phyloP scores from a whole-genome alignment of 2,888 invertebrate genomes.

The Conomelus anceps region DNA sequence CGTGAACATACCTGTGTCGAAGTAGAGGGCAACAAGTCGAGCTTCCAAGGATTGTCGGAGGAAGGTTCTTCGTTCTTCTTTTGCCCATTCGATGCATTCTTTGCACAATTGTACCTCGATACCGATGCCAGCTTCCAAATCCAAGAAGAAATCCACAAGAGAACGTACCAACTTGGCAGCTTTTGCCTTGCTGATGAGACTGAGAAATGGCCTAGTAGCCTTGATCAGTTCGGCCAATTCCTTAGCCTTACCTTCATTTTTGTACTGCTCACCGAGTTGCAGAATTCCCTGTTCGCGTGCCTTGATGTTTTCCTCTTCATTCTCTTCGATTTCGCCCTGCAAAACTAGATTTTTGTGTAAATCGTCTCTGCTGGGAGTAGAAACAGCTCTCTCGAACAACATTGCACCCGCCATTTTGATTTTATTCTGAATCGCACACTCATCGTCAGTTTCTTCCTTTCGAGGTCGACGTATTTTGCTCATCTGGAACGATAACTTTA shows the following conservation, averaged over 20 bases:
- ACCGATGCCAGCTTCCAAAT: constrained; percentile 92
- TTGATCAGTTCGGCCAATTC: constrained; percentile 88
- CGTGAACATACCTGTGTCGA: constrained; percentile 81
- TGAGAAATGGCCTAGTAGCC: constrained; percentile 90
- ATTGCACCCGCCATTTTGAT: constrained; percentile 78
- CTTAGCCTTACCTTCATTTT: constrained; percentile 89
- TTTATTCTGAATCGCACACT: neutral
- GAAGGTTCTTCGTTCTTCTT: constrained; percentile 94
- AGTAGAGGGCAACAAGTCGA: constrained; percentile 88
- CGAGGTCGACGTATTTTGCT: neutral
- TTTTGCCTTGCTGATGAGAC: constrained; percentile 95
- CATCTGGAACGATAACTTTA: neutral
- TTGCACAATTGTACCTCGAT: constrained; percentile 85
- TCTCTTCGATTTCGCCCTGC: constrained; percentile 68
- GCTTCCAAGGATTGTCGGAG: constrained; percentile 93
- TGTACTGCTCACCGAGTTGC: constrained; percentile 84
- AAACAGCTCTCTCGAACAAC: constrained; percentile 79
- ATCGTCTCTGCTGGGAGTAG: constrained; percentile 66
- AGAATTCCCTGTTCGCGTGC: constrained; percentile 90
- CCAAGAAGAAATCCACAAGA: constrained; percentile 94
- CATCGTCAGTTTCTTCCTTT: neutral
- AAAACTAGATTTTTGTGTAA: constrained; percentile 48
- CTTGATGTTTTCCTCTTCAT: constrained; percentile 81
- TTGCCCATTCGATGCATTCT: constrained; percentile 99
- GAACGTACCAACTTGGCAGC: constrained; percentile 96